These are phyloP conservation scores for Onychorhynchus coronatus DNA, from an alignment of 2,113 vertebrate species.

Conservation along the genomic window DNA sequence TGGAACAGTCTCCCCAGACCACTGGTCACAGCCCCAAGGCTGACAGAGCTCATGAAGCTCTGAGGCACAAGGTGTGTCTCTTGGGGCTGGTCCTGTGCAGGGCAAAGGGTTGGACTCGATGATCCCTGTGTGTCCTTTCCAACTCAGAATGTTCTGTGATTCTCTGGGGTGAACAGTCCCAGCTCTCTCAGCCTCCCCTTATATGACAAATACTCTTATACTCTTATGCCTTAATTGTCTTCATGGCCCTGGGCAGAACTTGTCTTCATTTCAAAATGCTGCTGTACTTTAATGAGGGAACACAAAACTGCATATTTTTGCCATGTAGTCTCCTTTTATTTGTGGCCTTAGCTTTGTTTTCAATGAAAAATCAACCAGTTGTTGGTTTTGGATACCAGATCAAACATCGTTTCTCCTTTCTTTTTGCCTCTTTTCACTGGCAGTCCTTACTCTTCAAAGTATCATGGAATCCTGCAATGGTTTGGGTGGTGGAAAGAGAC, in stretches of 20 bases:
- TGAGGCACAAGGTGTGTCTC: neutral
- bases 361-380: neutral
- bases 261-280: neutral
- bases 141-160: neutral
- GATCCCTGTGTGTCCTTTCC: neutral
- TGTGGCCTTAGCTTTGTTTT: neutral
- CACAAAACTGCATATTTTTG: neutral
- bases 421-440: neutral
- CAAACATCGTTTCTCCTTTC: neutral
- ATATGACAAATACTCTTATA: neutral
- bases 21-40: neutral
- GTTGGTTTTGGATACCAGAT: neutral
- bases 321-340: neutral
- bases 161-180: neutral
- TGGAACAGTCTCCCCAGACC: neutral
- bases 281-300: neutral
- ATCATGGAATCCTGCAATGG: neutral
- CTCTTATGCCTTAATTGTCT: neutral
- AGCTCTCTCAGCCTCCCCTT: neutral
- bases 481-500: neutral
- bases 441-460: neutral
- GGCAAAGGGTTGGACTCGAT: neutral
- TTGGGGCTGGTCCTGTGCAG: neutral
- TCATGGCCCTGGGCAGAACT: neutral
- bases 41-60: neutral